A percentile compares a stretch with the other conserved stretches of the same genome.
phyloP scores from a whole-genome alignment of 2,113 vertebrate genomes.

The Cynoglossus semilaevis region DNA sequence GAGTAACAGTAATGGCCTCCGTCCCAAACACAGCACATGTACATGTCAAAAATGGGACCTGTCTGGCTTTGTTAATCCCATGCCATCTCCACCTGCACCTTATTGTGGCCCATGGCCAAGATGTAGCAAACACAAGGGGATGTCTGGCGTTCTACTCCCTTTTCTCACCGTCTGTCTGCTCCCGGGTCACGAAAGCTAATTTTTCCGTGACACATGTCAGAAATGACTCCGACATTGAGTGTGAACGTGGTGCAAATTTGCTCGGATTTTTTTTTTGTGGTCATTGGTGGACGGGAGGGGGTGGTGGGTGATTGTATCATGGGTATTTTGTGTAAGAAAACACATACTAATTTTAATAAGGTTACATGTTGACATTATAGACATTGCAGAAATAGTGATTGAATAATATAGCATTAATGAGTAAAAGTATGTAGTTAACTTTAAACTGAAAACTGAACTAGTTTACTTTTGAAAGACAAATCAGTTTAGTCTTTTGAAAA shows the following conservation, averaged over 20 bases:
- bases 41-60: slow-evolving; percentile 24
- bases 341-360: too few species aligned
- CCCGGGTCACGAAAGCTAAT: slow-evolving; percentile 26
- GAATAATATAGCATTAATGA: too few species aligned
- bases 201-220: slow-evolving; percentile 46
- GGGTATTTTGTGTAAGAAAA: too few species aligned
- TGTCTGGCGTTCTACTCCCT: slow-evolving; percentile 45
- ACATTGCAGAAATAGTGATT: too few species aligned
- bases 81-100: slow-evolving; percentile 23
- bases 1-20: slow-evolving; percentile 19
- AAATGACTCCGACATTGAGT: slow-evolving; percentile 24
- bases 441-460: too few species aligned
- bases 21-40: slow-evolving; percentile 21
- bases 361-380: too few species aligned
- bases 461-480: too few species aligned
- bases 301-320: too few species aligned
- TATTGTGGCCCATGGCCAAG: slow-evolving; percentile 16
- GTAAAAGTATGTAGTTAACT: too few species aligned
- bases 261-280: slow-evolving; percentile 16
- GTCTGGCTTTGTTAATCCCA: slow-evolving; percentile 13
- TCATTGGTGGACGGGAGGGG: background rate
- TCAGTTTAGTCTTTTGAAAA: too few species aligned
- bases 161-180: slow-evolving; percentile 31
- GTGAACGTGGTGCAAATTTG: background rate
- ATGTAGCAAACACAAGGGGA: slow-evolving; percentile 23